These are phyloP conservation scores for Diaprepes abbreviatus DNA, from an alignment of 2,888 invertebrate species.

Conservation along the genomic window DNA sequence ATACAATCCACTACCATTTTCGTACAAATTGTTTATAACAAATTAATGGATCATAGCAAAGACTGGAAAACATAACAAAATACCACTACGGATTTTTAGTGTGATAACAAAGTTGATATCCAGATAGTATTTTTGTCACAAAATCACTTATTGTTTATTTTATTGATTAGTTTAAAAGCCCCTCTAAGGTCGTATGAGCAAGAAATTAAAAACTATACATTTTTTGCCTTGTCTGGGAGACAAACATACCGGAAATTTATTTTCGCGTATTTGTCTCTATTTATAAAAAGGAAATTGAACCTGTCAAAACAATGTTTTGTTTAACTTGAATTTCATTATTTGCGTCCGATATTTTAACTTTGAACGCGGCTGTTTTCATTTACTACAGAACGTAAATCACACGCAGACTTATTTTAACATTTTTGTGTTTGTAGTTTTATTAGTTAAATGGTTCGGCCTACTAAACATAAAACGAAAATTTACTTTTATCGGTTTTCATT, in stretches of 20 bases:
- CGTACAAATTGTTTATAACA: too few relatives aligned
- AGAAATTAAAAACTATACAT: too few relatives aligned
- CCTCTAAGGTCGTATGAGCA: too few relatives aligned
- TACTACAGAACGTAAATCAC: conserved; percentile 8
- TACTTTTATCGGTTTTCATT: background rate
- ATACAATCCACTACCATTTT: too few relatives aligned
- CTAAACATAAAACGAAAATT: background rate
- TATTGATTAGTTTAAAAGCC: too few relatives aligned
- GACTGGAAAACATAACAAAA: too few relatives aligned
- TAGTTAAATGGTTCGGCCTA: background rate
- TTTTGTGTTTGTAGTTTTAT: conserved; percentile 5
- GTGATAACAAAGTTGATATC: too few relatives aligned
- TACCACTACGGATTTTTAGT: too few relatives aligned
- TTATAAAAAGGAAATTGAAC: conserved; percentile 16
- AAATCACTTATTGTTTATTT: too few relatives aligned
- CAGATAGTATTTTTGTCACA: too few relatives aligned
- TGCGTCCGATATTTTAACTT: conserved; percentile 3
- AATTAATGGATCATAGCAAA: too few relatives aligned
- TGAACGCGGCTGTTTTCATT: conserved; percentile 7
- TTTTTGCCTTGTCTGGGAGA: too few relatives aligned
- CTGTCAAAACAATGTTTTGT: conserved; percentile 29
- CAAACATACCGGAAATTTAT: background rate
- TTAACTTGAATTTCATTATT: conserved; percentile 23
- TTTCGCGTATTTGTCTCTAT: background rate
- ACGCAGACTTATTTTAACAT: background rate